Base-by-base conservation (phyloP, 2,888 invertebrate species). In the Luffia ferchaultella region DNA sequence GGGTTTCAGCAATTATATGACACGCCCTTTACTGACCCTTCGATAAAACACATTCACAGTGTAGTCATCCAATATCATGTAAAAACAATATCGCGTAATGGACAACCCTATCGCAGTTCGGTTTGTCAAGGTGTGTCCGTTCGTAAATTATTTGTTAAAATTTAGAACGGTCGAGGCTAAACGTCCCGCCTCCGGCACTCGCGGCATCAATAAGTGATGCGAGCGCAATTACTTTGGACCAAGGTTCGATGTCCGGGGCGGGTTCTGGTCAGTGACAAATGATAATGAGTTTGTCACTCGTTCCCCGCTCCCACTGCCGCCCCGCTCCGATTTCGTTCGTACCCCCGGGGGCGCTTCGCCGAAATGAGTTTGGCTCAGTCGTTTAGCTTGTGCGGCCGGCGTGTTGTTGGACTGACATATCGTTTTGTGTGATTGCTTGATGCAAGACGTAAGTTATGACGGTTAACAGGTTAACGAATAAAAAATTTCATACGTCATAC, bases 271-370 rank as follows among this genome's bases (percentile, higher is more conserved):
- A 69, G 73, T 76, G 82, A 83, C 80, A 78, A 83, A 83, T 83
- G 82, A 76, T 80, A 74, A 79, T 78, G 80, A 80, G 80, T 83
- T 82, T 82, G 82, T 83, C 83, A 83, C 80, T 79, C 64, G 68
- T 62, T n/a, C 44, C 49, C 18, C 43, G 7, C 3, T 12, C 30
- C 30, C 30, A 30, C 30, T 12, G 30, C 30, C 30, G 5, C 30
- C 5, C 30, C 30, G 30, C 5, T 12, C 3, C 30, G 3, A 7
- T 30, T 30, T 3, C 12, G 3, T 30, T 12, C 12, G 30, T 30
- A 30, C 30, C 30, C 30, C 30, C 30, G 30, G 30, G 30, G 30
- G 30, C 30, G 30, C 30, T 30, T 30, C 30, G 30, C 30, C 30
- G 30, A 30, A 30, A 30, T 30, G 30, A 30, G 30, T 30, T 30